Base-by-base conservation (phyloP, 2,113 vertebrate species). In the Verasper variegatus region DNA sequence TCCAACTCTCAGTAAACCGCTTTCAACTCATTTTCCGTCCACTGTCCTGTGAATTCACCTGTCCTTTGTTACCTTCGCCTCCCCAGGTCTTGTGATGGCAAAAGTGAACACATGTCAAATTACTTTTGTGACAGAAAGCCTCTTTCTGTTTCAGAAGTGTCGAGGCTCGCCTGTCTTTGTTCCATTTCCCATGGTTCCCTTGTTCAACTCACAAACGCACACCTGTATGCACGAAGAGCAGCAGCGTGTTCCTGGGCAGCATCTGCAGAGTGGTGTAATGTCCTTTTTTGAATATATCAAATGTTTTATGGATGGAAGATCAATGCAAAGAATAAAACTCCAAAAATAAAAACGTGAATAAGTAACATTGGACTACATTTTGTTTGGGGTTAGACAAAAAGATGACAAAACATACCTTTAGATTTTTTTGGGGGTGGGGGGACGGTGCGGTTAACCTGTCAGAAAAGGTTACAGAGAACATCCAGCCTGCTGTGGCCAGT, bases 31-130 rank as follows among this genome's bases (percentile, higher is more conserved):
- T 89, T 86, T 76, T 80, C 78, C 57, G 71, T 79, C 80, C 71
- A 20, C 71, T 45, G 76, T 82, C 89, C 76, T 84, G 88, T 89
- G 88, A 90, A 82, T 91, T 85, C 82, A 82, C 73, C 87, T 88
- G 84, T 78, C 86, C 83, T 82, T 80, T 85, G 84, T 82, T 87
- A 78, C 74, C 77, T 78, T 81, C 21, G 42, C 75, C 82, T 88
- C 78, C 31, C 61, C 20, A 26, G 80, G 76, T 86, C 82, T 81
- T 82, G 76, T 76, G 76, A 81, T 47, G 26, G 87, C 82, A 81
- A 76, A 76, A 86, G 74, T 81, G 76, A 90, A 89, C 81, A 84
- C 86, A 89, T 91, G 86, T 92, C 90, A 88, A 83, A 87, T 88
- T 85, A 78, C 79, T 84, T 90, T 82, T n/a, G 52, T 86, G 87